Evolutionary conservation across 2,888 invertebrate genomes (phyloP), one percentile per base, ranked within the genome.

Genomic region (Acleris literana): DNA sequence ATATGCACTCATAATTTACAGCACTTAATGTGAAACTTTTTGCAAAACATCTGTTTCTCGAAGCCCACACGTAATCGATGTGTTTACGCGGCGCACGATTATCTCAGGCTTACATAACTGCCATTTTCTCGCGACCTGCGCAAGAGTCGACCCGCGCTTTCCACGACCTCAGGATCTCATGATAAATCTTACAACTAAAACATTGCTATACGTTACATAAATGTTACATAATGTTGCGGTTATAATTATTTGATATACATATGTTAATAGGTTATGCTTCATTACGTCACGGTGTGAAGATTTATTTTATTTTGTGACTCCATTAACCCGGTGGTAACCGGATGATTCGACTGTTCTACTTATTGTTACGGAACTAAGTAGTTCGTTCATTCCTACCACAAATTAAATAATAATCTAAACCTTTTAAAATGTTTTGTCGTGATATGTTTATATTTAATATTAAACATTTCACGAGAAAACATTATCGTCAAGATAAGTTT

Each of bases 111-210:
- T 83, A 71, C 73, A 71, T 74, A 79, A 85, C 69, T 39, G 64
- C 63, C 66, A 74, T 82, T 83, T 78, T 77, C 81, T 78, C 74
- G 72, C 65, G 70, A 68, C 68, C 70, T 70, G 70, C 70, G 71
- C 71, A 68, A 70, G 71, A 58, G 74, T 72, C 72, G 71, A 69
- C 64, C 70, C 64, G 64, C 70, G 75, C 84, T 86, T 86, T 86
- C 86, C 83, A 81, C 79, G 84, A 84, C 85, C 84, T 75, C 76
- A 43, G 68, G 74, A 65, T 74, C 68, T 58, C 72, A 65, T 73
- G 71, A 78, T 74, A 76, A 77, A 66, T 60, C 61, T 62, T 46
- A 57, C 56, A 63, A 51, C 66, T 66, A 66, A 62, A 66, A 66
- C 65, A 66, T 56, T 65, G 56, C 56, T 33, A 60, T 61, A 51